Conservation (phyloP, 2,888 invertebrate genomes). For the Perizoma affinitatum region DNA sequence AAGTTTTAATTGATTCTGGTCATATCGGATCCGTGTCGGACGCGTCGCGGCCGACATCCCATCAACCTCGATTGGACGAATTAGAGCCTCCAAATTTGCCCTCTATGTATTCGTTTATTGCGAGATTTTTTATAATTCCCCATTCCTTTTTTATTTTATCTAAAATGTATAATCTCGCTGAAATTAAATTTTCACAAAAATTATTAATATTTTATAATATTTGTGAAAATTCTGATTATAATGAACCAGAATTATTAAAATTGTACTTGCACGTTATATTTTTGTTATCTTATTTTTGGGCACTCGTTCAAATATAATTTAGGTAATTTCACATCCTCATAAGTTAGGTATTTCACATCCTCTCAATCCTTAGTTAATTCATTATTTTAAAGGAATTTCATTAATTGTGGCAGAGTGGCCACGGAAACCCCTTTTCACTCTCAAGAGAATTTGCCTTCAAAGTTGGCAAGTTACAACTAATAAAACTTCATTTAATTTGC, state of each 20-base stretch:
- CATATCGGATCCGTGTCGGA: constrained; percentile 1
- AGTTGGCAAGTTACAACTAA: constrained; percentile 21
- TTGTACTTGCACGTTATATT: no score
- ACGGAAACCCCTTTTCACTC: constrained; percentile 4
- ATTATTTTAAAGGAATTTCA: no score
- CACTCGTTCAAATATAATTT: no score
- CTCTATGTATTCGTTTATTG: constrained; percentile 33
- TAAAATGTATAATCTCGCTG: not conserved
- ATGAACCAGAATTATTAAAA: no score
- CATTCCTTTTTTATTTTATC: constrained; percentile 15
- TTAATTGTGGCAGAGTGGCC: no score
- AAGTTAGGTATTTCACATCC: no score
- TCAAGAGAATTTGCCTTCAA: not conserved
- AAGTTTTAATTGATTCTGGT: constrained; percentile 34
- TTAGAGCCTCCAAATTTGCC: constrained; percentile 24
- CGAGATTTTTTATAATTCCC: constrained; percentile 28
- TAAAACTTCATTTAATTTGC: constrained; percentile 26
- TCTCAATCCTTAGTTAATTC: no score
- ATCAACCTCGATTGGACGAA: constrained; percentile 19
- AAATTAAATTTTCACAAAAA: not conserved
- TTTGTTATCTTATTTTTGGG: no score
- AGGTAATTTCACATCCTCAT: no score
- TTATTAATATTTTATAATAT: no score
- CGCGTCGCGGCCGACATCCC: constrained; percentile 1
- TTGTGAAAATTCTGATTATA: no score